Conservation (phyloP, 2,113 vertebrate genomes). For the Hymenochirus boettgeri region DNA sequence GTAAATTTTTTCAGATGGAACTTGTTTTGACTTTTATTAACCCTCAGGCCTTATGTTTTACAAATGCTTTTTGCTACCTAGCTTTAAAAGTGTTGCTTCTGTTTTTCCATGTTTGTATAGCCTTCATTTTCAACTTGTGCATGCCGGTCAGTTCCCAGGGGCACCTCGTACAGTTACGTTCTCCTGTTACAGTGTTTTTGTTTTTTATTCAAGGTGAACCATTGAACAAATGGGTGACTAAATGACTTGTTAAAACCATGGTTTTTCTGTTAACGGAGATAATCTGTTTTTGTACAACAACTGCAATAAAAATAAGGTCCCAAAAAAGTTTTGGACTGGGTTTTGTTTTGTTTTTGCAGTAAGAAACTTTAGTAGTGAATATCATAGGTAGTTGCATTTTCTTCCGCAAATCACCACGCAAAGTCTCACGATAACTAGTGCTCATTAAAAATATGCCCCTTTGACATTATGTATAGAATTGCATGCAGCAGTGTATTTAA, state of each 20-base stretch:
- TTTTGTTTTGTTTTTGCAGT: too few relatives aligned
- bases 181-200: conserved; percentile 9
- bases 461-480: too few relatives aligned
- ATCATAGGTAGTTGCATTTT: too few relatives aligned
- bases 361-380: too few relatives aligned
- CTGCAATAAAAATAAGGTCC: conserved; percentile 40
- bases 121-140: conserved; percentile 53
- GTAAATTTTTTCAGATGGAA: conserved; percentile 57
- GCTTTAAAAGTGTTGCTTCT: conserved; percentile 76
- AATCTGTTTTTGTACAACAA: conserved; percentile 42
- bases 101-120: conserved; percentile 69
- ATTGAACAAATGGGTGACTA: conserved; percentile 27
- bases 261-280: conserved; percentile 34
- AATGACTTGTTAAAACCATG: conserved; percentile 33
- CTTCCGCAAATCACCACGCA: too few relatives aligned
- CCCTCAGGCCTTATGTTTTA: conserved; percentile 97
- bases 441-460: too few relatives aligned
- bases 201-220: conserved; percentile 22
- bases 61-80: conserved; percentile 77
- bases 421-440: too few relatives aligned
- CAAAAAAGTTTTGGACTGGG: neutral
- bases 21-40: conserved; percentile 70
- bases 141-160: conserved; percentile 30
- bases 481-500: too few relatives aligned
- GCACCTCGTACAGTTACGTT: conserved; percentile 15